phyloP scores from a whole-genome alignment of 1,140 invertebrate species.

The Hycleus phaleratus region DNA sequence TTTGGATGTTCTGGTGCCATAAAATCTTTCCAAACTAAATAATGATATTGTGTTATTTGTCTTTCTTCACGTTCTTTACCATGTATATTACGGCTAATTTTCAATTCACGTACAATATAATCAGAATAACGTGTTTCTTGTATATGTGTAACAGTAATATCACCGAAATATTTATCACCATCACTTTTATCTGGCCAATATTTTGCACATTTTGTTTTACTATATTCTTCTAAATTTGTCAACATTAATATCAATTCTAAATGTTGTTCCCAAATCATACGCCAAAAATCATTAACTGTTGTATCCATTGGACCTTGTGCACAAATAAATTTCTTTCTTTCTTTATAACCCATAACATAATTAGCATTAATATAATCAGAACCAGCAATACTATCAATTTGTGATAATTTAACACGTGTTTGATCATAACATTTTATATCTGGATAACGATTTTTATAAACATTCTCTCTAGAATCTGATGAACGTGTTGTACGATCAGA shows the following conservation, averaged over 20 bases:
- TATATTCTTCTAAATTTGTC: constrained; percentile 89
- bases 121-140: constrained; percentile 70
- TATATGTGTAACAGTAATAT: constrained; percentile 68
- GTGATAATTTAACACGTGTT: constrained; percentile 72
- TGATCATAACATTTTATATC: constrained; percentile 91
- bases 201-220: constrained; percentile 86
- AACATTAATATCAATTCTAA: constrained; percentile 89
- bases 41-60: constrained; percentile 86
- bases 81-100: constrained; percentile 42
- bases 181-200: constrained; percentile 85
- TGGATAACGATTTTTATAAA: constrained; percentile 79
- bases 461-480: constrained; percentile 81
- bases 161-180: constrained; percentile 67
- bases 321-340: constrained; percentile 89
- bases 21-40: constrained; percentile 92
- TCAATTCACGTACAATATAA: constrained; percentile 73
- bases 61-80: constrained; percentile 57
- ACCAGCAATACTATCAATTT: constrained; percentile 66
- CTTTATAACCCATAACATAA: constrained; percentile 84
- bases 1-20: constrained; percentile 87
- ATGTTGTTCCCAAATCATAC: constrained; percentile 96
- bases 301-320: constrained; percentile 89
- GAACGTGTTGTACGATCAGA: constrained; percentile 78
- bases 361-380: constrained; percentile 93
- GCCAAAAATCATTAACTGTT: constrained; percentile 92